These are phyloP conservation scores for Bombycilla garrulus DNA, from an alignment of 2,113 vertebrate species.

Conservation along the genomic window DNA sequence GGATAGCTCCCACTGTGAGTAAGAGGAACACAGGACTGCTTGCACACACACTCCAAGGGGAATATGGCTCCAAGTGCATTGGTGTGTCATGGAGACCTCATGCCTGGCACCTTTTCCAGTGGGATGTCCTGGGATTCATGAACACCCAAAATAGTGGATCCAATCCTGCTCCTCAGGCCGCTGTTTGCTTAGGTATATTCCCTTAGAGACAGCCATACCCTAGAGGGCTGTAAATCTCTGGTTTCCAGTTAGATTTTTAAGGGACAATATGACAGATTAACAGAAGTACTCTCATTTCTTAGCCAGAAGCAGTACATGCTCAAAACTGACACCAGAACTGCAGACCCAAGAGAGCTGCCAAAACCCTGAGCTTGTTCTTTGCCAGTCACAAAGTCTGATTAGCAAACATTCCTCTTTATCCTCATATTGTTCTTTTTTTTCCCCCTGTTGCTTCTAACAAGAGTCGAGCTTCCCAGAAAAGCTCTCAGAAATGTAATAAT, in stretches of 20 bases:
- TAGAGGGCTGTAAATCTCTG: background rate
- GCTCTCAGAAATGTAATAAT: background rate
- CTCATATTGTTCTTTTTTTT: background rate
- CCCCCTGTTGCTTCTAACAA: background rate
- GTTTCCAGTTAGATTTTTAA: background rate
- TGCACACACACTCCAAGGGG: background rate
- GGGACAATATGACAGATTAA: background rate
- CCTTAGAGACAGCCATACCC: background rate
- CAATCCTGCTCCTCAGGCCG: background rate
- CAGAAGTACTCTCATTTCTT: background rate
- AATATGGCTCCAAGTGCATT: background rate
- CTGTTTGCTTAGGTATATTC: background rate
- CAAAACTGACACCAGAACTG: background rate
- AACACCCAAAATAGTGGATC: background rate
- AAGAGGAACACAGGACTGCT: background rate
- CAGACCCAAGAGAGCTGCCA: background rate
- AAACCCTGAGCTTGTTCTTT: background rate
- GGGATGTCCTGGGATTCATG: background rate
- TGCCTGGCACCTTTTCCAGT: background rate
- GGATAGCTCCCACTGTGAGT: background rate
- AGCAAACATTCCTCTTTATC: background rate
- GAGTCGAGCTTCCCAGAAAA: background rate
- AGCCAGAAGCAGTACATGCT: fast-evolving
- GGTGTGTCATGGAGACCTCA: background rate
- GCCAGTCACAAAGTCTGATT: background rate